Evolutionary conservation across 2,113 vertebrate genomes (phyloP), one percentile per base, ranked within the genome.

Genomic region (Mesitornis unicolor): DNA sequence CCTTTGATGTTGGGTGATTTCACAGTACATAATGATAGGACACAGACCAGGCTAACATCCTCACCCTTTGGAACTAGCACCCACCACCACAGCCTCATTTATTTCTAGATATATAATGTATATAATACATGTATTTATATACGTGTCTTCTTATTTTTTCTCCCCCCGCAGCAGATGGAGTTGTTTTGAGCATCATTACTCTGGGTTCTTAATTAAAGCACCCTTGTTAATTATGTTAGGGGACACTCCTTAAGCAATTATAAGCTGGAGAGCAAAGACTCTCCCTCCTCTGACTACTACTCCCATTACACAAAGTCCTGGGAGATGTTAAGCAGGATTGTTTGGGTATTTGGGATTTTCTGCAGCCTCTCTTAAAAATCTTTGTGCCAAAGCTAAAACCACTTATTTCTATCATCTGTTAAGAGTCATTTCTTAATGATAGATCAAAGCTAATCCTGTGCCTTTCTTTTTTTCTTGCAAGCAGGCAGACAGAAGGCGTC

Each of bases 201-300:
- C 64, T 13, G 6, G 84, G 87, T 36, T 70, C 92, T 95, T 95
- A 95, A 98, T 98, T 97, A 96, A 92, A 71, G 90, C 77, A 17
- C 57, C 85, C 79, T 95, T 14, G 57, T 93, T 96, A 97, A 94
- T 97, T 92, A 89, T 56, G 80, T 42, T 70, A 16, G 90, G 90
- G 83, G 95, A 94, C 90, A 71, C 94, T 95, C 96, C 97, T 96
- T 91, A 4, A 13, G 85, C 79, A 91, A 93, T 92, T 95, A 80
- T 0, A 26, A 73, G 13, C 6, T 80, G 86, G 84, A 79, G 87
- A 57, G 56, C 3, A 31, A 56, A 82, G 73, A 42, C 31, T 87
- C 90, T 94, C 84, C 89, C 90, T 40, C 2, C 68, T 74, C 67
- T 83, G 76, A 73, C 53, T 87, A 20, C 60, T 65, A 42, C 16